Conservation (phyloP, 2,113 vertebrate genomes). For the Thamnophis sirtalis region DNA sequence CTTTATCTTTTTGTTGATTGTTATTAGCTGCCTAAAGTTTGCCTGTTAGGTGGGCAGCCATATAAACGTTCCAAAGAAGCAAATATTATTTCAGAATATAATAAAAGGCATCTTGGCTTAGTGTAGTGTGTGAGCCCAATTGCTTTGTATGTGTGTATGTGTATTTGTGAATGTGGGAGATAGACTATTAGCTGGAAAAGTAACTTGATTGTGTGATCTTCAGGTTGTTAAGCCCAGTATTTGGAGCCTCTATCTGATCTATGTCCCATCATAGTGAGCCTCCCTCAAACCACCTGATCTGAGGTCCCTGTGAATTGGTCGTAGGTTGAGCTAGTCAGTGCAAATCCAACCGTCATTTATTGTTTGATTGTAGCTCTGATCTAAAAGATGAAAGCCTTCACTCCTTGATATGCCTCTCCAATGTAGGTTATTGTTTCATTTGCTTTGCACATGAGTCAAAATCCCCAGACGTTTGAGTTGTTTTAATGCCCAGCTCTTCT, state of each 20-base stretch:
- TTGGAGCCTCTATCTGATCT: not conserved
- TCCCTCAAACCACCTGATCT: not conserved
- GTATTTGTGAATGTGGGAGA: not conserved
- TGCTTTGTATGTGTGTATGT: not conserved
- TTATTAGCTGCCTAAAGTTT: not conserved
- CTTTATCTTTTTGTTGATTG: not conserved
- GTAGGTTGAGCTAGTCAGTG: not conserved
- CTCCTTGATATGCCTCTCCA: not conserved
- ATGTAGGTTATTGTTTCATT: not conserved
- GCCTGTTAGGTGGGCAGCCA: not conserved
- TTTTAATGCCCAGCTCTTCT: not conserved
- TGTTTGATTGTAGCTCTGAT: not conserved
- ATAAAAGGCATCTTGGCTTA: not conserved
- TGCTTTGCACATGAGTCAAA: not conserved
- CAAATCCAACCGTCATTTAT: not conserved
- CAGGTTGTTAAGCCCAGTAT: not conserved
- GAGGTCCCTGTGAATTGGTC: not conserved
- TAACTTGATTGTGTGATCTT: not conserved
- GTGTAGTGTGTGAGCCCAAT: not conserved
- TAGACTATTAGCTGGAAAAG: not conserved
- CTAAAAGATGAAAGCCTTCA: not conserved
- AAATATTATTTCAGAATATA: not conserved
- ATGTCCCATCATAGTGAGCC: not conserved
- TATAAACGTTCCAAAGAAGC: not conserved
- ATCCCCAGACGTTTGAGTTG: fast-evolving